A percentile compares a stretch with the other conserved stretches of the same genome.
These are phyloP conservation scores for Astyanax mexicanus DNA, from an alignment of 2,797 vertebrate species.

Conservation along the genomic window DNA sequence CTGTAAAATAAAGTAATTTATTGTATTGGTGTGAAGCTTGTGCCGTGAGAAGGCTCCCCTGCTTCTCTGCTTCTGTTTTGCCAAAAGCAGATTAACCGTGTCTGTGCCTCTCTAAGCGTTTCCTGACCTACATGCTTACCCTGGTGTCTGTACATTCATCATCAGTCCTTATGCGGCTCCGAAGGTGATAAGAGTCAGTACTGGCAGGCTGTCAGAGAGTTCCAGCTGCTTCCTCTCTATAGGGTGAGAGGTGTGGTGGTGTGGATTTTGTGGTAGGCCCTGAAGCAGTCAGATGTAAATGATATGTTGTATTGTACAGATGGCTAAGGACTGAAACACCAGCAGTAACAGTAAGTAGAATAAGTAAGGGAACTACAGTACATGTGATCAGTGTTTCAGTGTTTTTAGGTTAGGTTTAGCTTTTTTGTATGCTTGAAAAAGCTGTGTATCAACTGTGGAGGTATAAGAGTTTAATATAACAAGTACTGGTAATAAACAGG, in stretches of 20 bases:
- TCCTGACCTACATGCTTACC: conserved; percentile 53
- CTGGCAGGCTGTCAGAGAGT: not conserved
- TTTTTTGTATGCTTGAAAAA: too few relatives aligned
- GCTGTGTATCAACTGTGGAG: too few relatives aligned
- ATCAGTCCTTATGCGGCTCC: not conserved
- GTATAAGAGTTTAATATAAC: too few relatives aligned
- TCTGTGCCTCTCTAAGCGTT: conserved; percentile 64
- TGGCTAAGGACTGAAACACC: too few relatives aligned
- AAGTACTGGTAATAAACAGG: too few relatives aligned
- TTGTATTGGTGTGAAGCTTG: conserved; percentile 16
- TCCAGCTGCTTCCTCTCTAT: not conserved
- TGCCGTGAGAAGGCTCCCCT: conserved; percentile 18
- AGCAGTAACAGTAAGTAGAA: too few relatives aligned
- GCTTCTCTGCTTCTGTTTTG: conserved; percentile 53
- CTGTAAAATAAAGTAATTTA: too few relatives aligned
- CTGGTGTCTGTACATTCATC: conserved; percentile 3
- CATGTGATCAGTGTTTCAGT: too few relatives aligned
- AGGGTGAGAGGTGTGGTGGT: not conserved
- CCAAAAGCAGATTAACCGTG: conserved; percentile 61
- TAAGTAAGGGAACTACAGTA: too few relatives aligned
- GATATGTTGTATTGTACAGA: too few relatives aligned
- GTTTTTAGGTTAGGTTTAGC: too few relatives aligned
- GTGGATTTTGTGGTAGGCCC: not conserved
- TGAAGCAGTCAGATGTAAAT: too few relatives aligned
- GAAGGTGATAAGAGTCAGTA: not conserved